Evolutionary conservation across 2,797 vertebrate species (phyloP), one percentile per base, ranked within the genome.

Genomic region (Euthynnus affinis): DNA sequence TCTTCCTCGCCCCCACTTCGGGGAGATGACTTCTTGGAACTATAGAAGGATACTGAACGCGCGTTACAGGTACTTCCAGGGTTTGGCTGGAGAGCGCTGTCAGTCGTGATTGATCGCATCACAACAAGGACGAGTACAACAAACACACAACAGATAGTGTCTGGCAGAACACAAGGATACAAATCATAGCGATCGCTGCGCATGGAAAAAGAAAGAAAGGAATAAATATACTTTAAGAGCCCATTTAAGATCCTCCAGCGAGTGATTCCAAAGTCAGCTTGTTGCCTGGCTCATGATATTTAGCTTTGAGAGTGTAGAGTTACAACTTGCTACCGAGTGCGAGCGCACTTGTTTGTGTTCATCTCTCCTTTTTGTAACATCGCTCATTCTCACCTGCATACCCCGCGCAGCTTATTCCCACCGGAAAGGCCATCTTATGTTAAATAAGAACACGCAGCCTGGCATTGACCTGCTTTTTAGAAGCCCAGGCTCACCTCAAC

Each of bases 391-490:
- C 59, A 81, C 74, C 82, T 77, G 64, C 17, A 48, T 44, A 60
- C 58, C 40, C 23, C 29, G 67, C 29, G 67, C 52, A 59, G 69
- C 46, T 20, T 12, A 27, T 58, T 58, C 61, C 57, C 52, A 25
- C 6, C 52, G 42, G 14, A 75, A 77, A 71, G 78, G 77, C 70
- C 68, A 44, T 70, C 57, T 53, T 42, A 46, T 63, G 74, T 72
- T 73, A 75, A 80, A 58, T 17, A 34, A 72, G 71, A 70, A 76
- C 44, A 46, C 5, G 57, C 76, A 55, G 64, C 70, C 59, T 79
- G 40, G 23, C 77, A 58, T 64, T 89, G 91, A 90, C 90, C 91
- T 91, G 85, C 72, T 93, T 92, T 92, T 90, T 29, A 71, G 70
- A 82, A 61, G 49, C 80, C 44, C 65, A 4, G 29, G 37, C 71